Conservation (phyloP, 1,140 invertebrate genomes). For the Trachelipus rathkii region DNA sequence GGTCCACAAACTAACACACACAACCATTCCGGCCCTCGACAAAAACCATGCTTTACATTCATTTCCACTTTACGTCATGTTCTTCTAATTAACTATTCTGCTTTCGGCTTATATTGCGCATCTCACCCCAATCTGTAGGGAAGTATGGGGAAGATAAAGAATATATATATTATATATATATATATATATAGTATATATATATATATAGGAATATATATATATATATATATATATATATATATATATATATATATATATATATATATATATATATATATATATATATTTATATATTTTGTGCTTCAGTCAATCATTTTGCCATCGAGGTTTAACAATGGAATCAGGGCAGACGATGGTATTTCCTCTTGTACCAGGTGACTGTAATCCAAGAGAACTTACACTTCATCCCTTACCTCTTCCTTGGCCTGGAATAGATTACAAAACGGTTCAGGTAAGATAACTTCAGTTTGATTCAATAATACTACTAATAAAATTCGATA, state of each 20-base stretch:
- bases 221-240: conserved; percentile 6
- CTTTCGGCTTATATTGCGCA: no score
- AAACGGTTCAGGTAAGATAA: neutral
- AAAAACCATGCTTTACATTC: no score
- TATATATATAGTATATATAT: conserved; percentile 23
- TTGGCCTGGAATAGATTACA: neutral
- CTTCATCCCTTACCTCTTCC: neutral
- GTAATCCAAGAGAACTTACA: conserved; percentile 56
- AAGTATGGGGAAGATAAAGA: no score
- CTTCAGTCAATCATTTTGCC: conserved; percentile 69
- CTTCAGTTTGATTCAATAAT: neutral
- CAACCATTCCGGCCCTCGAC: no score
- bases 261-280: neutral
- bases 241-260: neutral
- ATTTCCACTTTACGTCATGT: no score
- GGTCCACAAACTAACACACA: no score
- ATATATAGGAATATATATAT: conserved; percentile 1
- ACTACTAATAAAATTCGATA: neutral
- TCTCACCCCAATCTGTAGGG: no score
- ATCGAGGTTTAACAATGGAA: conserved; percentile 66
- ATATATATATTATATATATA: no score
- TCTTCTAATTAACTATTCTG: no score
- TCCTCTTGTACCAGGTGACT: conserved; percentile 69
- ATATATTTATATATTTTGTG: no score
- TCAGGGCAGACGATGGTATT: conserved; percentile 67